A percentile compares a stretch with the other conserved stretches of the same genome.
These are phyloP conservation scores for Herminia tarsipennalis DNA, from an alignment of 2,888 invertebrate species.

Conservation along the genomic window DNA sequence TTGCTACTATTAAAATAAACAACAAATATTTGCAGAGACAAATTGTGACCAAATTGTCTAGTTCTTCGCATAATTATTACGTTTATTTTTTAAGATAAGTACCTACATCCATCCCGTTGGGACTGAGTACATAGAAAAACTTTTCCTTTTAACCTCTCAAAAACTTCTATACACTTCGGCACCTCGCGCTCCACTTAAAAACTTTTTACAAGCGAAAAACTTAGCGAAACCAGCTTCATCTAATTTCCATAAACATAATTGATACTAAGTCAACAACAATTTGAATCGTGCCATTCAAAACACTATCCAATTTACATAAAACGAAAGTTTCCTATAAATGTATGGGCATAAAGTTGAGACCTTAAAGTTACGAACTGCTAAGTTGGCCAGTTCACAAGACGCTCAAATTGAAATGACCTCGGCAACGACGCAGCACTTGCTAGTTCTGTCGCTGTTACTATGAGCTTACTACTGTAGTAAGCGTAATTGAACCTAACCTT, in stretches of 20 bases:
- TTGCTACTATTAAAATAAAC: no score
- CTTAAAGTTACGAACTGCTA: conserved; percentile 36
- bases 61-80: no score
- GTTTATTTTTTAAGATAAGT: no score
- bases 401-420: conserved; percentile 48
- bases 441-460: conserved; percentile 16
- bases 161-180: not conserved
- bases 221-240: no score
- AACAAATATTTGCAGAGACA: no score
- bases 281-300: conserved; percentile 23
- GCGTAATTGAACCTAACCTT: not conserved
- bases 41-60: no score
- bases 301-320: conserved; percentile 40
- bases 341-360: conserved; percentile 34
- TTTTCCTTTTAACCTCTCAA: not conserved
- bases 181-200: not conserved
- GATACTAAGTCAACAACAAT: conserved; percentile 23
- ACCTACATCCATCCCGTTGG: no score
- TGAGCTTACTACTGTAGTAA: not conserved
- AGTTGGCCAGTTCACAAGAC: conserved; percentile 41
- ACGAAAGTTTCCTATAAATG: conserved; percentile 31
- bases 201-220: not conserved
- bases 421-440: conserved; percentile 40
- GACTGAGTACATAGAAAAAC: no score
- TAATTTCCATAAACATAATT: conserved; percentile 7